Evolutionary conservation across 2,888 invertebrate species (phyloP), one percentile per base, ranked within the genome.

Genomic region (Drosophila ustulata): DNA sequence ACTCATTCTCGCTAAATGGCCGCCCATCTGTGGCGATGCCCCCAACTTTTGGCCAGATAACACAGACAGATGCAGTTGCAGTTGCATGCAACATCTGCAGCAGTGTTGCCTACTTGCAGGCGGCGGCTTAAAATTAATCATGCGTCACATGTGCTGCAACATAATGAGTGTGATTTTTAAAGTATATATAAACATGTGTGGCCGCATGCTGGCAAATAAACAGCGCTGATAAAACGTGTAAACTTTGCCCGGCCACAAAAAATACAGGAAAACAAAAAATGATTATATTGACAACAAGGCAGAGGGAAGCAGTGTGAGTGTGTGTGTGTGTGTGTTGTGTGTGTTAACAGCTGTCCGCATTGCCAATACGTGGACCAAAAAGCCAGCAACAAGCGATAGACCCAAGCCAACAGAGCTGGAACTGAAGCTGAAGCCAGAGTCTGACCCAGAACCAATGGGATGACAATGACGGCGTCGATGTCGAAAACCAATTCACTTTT

Each of bases 201-300:
- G 41, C 41, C 26, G 65, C 55, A 58, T 88, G 77, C 73, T 78
- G 83, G 73, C 80, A 83, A 88, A 83, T 88, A 83, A 88, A 89
- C 86, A 85, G 55, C 57, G 32, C 57, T 63, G 73, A 89, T 83
- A 83, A 89, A 71, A 88, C 83, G 88, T 88, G 89, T 75, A 75
- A 85, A 68, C 79, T 84, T 78, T 84, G 39, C 8, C 66, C 51
- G 18, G 18, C 18, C 18, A 18, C 26, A 11, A 11, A 5, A 28
- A 68, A 46, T 47, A 51, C 56, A 23, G 18, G 18, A 39, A 32
- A 23, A 43, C 1, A 9, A 26, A 52, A 26, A 62, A 46, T 62
- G 28, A 53, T 47, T 56, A 69, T 52, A 74, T 58, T 49, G 66
- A 37, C 47, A 56, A 45, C 64, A 41, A 46, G 18, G 50, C 45